A percentile compares a stretch with the other conserved stretches of the same genome.
Evolutionary conservation across 2,113 vertebrate species (phyloP).

Genomic region (Nansenia antarctica): DNA sequence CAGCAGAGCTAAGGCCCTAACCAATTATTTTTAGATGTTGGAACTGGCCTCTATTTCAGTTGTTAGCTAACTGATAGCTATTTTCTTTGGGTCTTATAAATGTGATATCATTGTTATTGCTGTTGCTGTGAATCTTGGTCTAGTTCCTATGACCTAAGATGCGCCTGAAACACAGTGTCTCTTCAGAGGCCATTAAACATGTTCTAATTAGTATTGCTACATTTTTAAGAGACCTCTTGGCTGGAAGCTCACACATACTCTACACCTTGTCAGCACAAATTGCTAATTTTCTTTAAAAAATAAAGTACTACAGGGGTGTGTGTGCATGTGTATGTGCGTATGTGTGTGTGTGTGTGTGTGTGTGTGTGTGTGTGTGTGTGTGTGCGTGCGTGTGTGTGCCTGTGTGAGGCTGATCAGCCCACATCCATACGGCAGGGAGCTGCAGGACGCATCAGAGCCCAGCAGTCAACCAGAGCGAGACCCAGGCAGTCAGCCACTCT

Average conservation of each 20-base stretch:
- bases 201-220: conserved; percentile 58
- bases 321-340: not conserved
- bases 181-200: conserved; percentile 51
- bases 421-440: conserved; percentile 35
- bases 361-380: conserved; percentile 2
- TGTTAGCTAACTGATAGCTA: too few species aligned
- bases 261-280: conserved; percentile 53
- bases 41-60: conserved; percentile 28
- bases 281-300: conserved; percentile 57
- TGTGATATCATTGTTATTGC: too few species aligned
- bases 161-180: conserved; percentile 12
- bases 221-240: conserved; percentile 65
- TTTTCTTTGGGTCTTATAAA: conserved; percentile 38
- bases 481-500: not conserved
- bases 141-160: conserved; percentile 21
- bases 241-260: conserved; percentile 35
- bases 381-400: not conserved
- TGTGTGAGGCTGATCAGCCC: not conserved
- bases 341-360: not conserved
- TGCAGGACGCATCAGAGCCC: not conserved
- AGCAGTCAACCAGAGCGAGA: not conserved
- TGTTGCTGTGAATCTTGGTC: conserved; percentile 30
- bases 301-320: conserved; percentile 31
- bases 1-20: conserved; percentile 8
- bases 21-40: conserved; percentile 36